Evolutionary conservation across 2,888 invertebrate genomes (phyloP).

Genomic region (Andrena bicolor): DNA sequence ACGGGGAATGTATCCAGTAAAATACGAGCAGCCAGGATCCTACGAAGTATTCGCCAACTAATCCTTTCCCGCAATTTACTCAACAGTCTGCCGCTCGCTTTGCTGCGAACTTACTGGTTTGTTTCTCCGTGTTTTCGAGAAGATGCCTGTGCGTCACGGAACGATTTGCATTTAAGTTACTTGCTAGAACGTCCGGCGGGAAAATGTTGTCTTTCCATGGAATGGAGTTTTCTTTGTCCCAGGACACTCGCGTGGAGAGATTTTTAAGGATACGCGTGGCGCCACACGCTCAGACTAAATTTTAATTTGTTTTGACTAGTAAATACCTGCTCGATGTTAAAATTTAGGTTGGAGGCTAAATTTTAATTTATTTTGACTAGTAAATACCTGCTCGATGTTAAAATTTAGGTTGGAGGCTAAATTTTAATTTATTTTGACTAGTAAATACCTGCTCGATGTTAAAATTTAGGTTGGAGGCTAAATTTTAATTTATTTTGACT

Average conservation of each 20-base stretch:
- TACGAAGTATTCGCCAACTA: conserved; percentile 28
- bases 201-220: background rate
- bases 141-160: background rate
- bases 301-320: too few relatives aligned
- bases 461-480: too few relatives aligned
- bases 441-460: too few relatives aligned
- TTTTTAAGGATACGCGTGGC: background rate
- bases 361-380: too few relatives aligned
- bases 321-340: too few relatives aligned
- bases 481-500: too few relatives aligned
- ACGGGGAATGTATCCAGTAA: background rate
- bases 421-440: too few relatives aligned
- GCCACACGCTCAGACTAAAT: too few relatives aligned
- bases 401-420: too few relatives aligned
- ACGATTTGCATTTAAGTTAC: conserved; percentile 29
- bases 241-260: background rate
- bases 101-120: conserved; percentile 20
- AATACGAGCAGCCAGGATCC: conserved; percentile 6
- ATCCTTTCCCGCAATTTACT: conserved; percentile 40
- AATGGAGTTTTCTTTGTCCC: background rate
- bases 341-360: too few relatives aligned
- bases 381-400: too few relatives aligned
- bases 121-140: background rate
- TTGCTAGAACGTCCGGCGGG: background rate
- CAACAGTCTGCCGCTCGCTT: conserved; percentile 8